A percentile compares a stretch with the other conserved stretches of the same genome.
phyloP scores from a whole-genome alignment of 64 coral and sea anemone genomes.

The Hydrozoanthus tunicans region DNA sequence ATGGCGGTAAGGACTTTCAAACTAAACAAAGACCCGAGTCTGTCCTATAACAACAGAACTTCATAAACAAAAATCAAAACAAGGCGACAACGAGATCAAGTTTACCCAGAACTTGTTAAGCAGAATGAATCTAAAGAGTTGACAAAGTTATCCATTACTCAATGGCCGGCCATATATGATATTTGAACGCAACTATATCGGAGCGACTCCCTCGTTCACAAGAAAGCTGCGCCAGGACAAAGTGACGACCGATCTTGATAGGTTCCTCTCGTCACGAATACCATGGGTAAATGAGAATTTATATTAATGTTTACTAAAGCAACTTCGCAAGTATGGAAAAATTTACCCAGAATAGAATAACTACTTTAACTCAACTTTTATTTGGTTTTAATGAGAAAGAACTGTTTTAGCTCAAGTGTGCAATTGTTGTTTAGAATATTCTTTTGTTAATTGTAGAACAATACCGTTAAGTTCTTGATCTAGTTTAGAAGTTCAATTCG shows the following conservation, averaged over 20 bases:
- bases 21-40: background rate
- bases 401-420: background rate
- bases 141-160: background rate
- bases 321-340: background rate
- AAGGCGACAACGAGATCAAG: background rate
- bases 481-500: too few relatives aligned
- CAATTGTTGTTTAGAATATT: too few relatives aligned
- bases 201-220: background rate
- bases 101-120: background rate
- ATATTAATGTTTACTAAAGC: background rate
- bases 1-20: too few relatives aligned
- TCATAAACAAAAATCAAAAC: background rate
- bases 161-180: background rate
- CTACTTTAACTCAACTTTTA: background rate
- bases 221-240: background rate
- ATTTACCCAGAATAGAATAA: background rate
- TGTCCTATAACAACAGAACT: constrained; percentile 1
- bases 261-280: background rate
- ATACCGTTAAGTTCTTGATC: too few relatives aligned
- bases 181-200: background rate
- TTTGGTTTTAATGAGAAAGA: background rate
- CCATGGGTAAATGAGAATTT: constrained; percentile 41
- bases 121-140: background rate
- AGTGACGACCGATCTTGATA: background rate
- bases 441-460: too few relatives aligned